phyloP scores from a whole-genome alignment of 2,797 vertebrate genomes.

The Phataginus tetradactyla region DNA sequence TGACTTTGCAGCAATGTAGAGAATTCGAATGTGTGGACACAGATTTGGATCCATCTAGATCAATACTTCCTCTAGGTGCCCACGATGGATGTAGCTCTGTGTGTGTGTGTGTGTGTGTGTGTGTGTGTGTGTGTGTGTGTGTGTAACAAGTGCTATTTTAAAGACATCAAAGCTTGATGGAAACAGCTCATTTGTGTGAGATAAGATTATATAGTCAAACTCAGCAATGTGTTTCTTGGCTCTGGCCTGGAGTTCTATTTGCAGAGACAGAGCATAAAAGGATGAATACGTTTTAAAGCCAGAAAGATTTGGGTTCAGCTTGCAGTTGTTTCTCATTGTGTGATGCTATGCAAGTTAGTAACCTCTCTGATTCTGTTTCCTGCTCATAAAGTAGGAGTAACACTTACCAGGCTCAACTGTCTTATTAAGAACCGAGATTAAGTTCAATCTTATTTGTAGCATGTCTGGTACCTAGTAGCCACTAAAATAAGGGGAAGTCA shows the following conservation, averaged over 20 bases:
- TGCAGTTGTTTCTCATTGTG: constrained; percentile 10
- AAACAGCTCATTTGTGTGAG: constrained; percentile 31
- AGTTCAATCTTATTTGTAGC: constrained; percentile 25
- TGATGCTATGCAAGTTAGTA: background rate
- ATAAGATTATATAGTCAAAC: background rate
- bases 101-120: background rate
- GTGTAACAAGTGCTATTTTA: background rate
- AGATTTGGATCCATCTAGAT: background rate
- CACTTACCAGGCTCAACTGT: background rate
- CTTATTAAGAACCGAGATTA: background rate
- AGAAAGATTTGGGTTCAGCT: constrained; percentile 37
- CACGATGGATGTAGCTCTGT: background rate
- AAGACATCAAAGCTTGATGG: background rate
- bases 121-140: background rate
- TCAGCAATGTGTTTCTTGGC: constrained; percentile 33
- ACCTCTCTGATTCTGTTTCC: background rate
- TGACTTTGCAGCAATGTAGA: background rate
- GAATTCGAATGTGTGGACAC: background rate
- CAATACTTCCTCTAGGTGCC: background rate
- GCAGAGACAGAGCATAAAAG: background rate
- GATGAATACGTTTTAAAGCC: constrained; percentile 22
- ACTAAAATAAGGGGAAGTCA: background rate
- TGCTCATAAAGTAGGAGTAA: background rate
- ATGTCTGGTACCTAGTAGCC: background rate
- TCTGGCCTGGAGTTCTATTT: background rate